A percentile compares a stretch with the other conserved stretches of the same genome.
Evolutionary conservation across 2,797 vertebrate genomes (phyloP).

Genomic region (Ceryle rudis): DNA sequence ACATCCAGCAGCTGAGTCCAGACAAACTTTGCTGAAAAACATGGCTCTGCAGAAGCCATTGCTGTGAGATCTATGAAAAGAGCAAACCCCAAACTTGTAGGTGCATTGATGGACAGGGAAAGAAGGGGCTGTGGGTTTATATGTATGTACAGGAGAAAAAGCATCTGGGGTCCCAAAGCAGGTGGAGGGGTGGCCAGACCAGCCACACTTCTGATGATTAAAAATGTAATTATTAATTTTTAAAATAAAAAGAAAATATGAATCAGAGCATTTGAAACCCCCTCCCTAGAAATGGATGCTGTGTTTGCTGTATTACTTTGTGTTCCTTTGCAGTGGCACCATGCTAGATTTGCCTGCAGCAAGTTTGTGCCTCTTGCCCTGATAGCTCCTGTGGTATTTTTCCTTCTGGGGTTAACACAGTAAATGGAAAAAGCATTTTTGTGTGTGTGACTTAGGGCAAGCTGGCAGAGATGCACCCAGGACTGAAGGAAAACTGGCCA

Average conservation of each 20-base stretch:
- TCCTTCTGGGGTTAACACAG: neutral
- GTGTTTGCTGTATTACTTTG: neutral
- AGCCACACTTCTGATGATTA: neutral
- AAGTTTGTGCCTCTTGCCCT: neutral
- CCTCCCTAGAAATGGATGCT: neutral
- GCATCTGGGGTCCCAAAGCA: neutral
- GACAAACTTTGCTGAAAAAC: constrained; percentile 14
- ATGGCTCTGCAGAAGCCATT: neutral
- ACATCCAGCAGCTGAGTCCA: constrained; percentile 48
- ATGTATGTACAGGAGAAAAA: neutral
- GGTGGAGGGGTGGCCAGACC: neutral
- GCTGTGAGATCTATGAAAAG: neutral
- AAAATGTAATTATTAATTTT: neutral
- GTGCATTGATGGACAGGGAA: accelerated
- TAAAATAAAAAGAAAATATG: neutral
- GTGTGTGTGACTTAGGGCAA: neutral
- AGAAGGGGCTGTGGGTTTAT: neutral
- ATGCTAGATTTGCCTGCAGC: neutral
- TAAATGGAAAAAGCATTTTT: neutral
- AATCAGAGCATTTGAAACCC: neutral
- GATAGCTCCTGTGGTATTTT: neutral
- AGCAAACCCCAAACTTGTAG: neutral
- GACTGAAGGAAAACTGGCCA: neutral
- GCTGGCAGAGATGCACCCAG: too few species aligned
- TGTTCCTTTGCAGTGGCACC: neutral